These are phyloP conservation scores for Heliconius aoede DNA, from an alignment of 2,888 invertebrate genomes.

Conservation along the genomic window DNA sequence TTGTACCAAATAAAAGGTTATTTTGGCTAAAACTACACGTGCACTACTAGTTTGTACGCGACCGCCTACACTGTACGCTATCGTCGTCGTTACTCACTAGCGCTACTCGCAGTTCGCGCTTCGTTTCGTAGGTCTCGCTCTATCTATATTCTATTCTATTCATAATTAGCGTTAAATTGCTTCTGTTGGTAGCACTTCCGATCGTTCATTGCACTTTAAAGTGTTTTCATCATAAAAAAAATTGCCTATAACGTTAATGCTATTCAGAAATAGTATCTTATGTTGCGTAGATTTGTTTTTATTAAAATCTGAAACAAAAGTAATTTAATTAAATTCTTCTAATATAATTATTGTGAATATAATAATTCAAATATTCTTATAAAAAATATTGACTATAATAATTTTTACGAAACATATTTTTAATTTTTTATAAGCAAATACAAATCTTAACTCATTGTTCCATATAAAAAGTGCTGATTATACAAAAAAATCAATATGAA, in stretches of 20 bases:
- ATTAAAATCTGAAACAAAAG: background rate
- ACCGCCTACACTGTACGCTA: constrained; percentile 33
- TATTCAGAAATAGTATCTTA: background rate
- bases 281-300: background rate
- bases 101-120: background rate
- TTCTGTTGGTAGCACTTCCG: constrained; percentile 21
- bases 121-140: background rate
- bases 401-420: background rate
- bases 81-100: constrained; percentile 17
- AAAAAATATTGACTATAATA: background rate
- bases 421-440: background rate
- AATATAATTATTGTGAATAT: background rate
- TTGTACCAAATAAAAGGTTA: constrained; percentile 36
- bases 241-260: background rate
- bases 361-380: background rate
- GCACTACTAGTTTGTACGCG: constrained; percentile 34
- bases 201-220: constrained; percentile 25
- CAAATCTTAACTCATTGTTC: no score
- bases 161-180: background rate
- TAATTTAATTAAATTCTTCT: background rate
- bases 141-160: constrained; percentile 16
- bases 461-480: background rate
- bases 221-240: background rate
- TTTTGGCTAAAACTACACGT: constrained; percentile 42
- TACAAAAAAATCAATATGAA: background rate